A percentile compares a stretch with the other conserved stretches of the same genome.
phyloP scores from a whole-genome alignment of 2,113 vertebrate species.

The Nothobranchius furzeri region DNA sequence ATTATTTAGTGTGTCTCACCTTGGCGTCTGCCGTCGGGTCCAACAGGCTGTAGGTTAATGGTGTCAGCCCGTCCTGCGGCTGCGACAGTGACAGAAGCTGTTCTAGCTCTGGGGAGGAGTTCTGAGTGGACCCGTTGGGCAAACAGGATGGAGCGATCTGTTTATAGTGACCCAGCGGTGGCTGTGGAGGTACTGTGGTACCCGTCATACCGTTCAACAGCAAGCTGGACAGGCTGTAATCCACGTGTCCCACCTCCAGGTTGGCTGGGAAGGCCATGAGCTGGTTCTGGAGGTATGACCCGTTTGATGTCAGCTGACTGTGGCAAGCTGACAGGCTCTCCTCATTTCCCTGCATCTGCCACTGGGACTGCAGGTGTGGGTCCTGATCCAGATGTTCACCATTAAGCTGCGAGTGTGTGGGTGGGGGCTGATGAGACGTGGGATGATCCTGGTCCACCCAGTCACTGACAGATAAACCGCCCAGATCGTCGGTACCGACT shows the following conservation, averaged over 20 bases:
- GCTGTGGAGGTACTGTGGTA: conserved; percentile 20
- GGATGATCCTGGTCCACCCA: conserved; percentile 44
- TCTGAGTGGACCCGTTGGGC: conserved; percentile 41
- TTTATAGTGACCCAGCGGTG: conserved; percentile 37
- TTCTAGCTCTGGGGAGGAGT: conserved; percentile 57
- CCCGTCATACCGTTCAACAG: conserved; percentile 9
- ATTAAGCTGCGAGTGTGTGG: conserved; percentile 6
- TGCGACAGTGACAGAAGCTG: conserved; percentile 57
- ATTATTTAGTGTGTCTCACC: conserved; percentile 52
- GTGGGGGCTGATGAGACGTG: conserved; percentile 10
- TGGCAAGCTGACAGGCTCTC: conserved; percentile 24
- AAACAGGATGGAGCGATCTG: conserved; percentile 22
- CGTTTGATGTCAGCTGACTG: conserved; percentile 6
- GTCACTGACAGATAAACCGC: not conserved
- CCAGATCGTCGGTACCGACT: not conserved
- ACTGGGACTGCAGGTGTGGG: conserved; percentile 8
- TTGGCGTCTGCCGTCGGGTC: conserved; percentile 43
- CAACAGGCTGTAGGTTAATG: conserved; percentile 55
- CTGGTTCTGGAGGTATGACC: conserved; percentile 33
- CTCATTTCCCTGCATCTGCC: not conserved
- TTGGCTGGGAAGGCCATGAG: conserved; percentile 8
- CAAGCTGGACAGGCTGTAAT: conserved; percentile 23
- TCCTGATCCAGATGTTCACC: not conserved
- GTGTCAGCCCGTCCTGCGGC: conserved; percentile 35
- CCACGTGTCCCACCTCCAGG: not conserved